Evolutionary conservation across 2,888 invertebrate genomes (phyloP), one percentile per base, ranked within the genome.

Genomic region (Netelia melanura): DNA sequence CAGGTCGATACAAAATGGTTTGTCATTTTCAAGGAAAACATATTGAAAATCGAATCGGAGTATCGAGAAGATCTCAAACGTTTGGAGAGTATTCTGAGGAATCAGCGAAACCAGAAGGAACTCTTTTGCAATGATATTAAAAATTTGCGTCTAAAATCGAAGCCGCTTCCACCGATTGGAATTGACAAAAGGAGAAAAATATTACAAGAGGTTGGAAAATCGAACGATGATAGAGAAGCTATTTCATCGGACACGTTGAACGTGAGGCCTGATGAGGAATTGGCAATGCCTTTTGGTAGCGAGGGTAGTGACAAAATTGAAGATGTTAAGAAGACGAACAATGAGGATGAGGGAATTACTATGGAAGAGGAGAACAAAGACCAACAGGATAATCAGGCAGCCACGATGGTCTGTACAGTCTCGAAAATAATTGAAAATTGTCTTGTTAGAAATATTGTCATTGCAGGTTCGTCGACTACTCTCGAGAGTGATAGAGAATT

Each of bases 21-120:
- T 38, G 25, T 58, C 14, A 23, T 14, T 79, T 75, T n/a, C 14
- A 74, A 92, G 89, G 91, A 92, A 65, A 90, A 91, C 68, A 89
- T 93, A 70, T 38, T 83, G 14, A 88, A 90, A 62, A 88, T 91
- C 10, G 92, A 94, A 76, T 76, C 90, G 11, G 89, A 91, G 25
- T 93, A 93, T 82, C 88, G 91, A 25, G 86, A 90, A n/a, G 95
- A 95, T 81, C 85, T 95, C 61, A 78, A 85, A n/a, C 93, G 93
- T 84, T 90, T 95, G 11, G 90, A 94, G 80, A 87, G 85, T 10
- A 93, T 95, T 56, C 85, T 94, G 11, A 90, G 92, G 67, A 90
- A 91, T 74, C 94, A 95, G 90, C 87, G 90, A 54, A 87, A 88
- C 43, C 94, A 94, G 77, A 93, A 90, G 52, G 83, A 89, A 79